Evolutionary conservation across 2,797 vertebrate species (phyloP).

Genomic region (Danio jaintianensis): DNA sequence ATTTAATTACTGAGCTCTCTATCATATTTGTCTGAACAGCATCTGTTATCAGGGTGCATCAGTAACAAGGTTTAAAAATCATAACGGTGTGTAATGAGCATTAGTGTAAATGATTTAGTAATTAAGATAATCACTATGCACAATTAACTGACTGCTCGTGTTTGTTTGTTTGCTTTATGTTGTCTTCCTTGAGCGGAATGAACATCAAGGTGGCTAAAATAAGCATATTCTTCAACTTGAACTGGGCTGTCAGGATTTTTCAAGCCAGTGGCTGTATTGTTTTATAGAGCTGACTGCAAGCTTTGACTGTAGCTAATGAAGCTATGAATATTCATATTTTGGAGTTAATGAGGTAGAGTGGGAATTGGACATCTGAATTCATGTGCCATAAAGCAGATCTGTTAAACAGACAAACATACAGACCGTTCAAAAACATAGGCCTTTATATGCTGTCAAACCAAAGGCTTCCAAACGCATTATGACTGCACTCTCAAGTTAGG

Average conservation of each 20-base stretch:
- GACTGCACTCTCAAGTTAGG: not conserved
- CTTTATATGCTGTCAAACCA: constrained; percentile 19
- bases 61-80: constrained; percentile 27
- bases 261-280: constrained; percentile 2
- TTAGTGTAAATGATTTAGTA: constrained; percentile 18
- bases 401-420: constrained; percentile 15
- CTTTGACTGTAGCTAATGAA: constrained; percentile 8
- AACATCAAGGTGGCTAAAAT: constrained; percentile 19
- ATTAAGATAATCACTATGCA: constrained; percentile 18
- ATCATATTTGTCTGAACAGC: constrained; percentile 33
- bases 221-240: not conserved
- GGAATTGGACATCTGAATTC: constrained; percentile 23
- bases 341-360: constrained; percentile 26
- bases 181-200: not conserved
- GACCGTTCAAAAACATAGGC: not conserved
- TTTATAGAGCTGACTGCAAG: not conserved
- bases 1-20: constrained; percentile 29
- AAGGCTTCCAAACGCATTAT: constrained; percentile 1
- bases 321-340: constrained; percentile 31
- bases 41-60: constrained; percentile 26
- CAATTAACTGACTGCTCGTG: constrained; percentile 17
- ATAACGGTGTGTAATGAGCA: constrained; percentile 28
- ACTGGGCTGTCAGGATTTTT: constrained; percentile 3
- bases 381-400: constrained; percentile 12
- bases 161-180: constrained; percentile 27